A percentile compares a stretch with the other conserved stretches of the same genome.
Conservation (phyloP, 2,797 vertebrate genomes). For the Cichlasoma orientale region DNA sequence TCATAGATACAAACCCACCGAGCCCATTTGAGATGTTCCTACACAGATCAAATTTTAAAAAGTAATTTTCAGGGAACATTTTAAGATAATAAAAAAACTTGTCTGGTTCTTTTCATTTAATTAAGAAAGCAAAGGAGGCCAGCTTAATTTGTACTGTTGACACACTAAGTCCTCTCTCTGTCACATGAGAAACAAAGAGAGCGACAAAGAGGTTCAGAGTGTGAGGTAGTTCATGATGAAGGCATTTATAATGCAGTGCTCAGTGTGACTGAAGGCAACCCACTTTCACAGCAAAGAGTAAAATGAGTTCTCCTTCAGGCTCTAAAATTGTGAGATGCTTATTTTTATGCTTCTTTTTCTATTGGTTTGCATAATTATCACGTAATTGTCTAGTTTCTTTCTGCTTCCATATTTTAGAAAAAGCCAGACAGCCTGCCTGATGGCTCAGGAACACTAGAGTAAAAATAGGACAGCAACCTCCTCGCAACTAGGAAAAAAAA, state of each 20-base stretch:
- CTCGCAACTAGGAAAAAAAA: background rate
- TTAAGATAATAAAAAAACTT: conserved; percentile 15
- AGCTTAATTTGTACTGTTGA: background rate
- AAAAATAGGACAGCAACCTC: background rate
- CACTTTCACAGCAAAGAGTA: background rate
- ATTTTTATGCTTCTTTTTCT: background rate
- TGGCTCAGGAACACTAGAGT: accelerated
- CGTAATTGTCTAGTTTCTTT: background rate
- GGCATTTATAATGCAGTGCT: background rate
- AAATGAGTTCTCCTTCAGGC: background rate
- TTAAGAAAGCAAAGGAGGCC: conserved; percentile 9
- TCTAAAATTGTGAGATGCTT: background rate
- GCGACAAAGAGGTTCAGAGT: background rate
- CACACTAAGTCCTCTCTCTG: background rate
- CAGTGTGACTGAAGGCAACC: background rate
- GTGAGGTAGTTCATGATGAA: conserved; percentile 12
- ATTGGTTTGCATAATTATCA: background rate
- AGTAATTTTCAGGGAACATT: background rate
- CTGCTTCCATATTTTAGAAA: background rate
- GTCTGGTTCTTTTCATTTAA: conserved; percentile 4
- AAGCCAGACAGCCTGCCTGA: background rate
- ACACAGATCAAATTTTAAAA: conserved; percentile 14
- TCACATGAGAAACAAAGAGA: background rate
- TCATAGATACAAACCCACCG: background rate
- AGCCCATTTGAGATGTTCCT: conserved; percentile 17